Base-by-base conservation (phyloP, 2,888 invertebrate species). In the Orthosia cruda region DNA sequence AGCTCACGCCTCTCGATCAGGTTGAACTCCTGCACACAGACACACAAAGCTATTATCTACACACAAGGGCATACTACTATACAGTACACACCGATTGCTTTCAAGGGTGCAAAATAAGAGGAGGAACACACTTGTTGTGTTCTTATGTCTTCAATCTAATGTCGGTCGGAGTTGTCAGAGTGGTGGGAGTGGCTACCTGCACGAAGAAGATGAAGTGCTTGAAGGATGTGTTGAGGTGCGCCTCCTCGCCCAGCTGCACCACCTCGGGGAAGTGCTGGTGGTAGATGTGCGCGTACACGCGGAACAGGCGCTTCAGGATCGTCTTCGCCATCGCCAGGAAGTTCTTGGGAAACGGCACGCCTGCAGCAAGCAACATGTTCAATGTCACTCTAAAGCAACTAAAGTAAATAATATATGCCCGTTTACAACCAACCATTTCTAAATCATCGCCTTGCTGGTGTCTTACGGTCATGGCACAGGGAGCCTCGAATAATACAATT, bases 171-270 rank as follows among this genome's bases (percentile, higher is more conserved):
- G 16, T 55, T 50, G 26, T n/a, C 3, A 7, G 7, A 23, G 23
- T 62, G 20, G 20, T 45, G n/a, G n/a, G n/a, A n/a, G n/a, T n/a
- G 40, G 16, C 9, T 61, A 98, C 99, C 97, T 99, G 98, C 81
- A 99, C 99, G 93, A 99, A 99, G 97, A 99, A 99, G 93, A 99
- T 99, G 95, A 99, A 99, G 97, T 99, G 99, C 94, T 99, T 99
- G 97, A 99, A 99, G 88, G 99, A 99, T 79, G 99, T 99, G 96
- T 99, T 99, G 89, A 99, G 98, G 95, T 99, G 99, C 71, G 99
- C 99, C 95, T 99, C 99, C 96, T 99, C 99, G 70, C 99, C 99
- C 75, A 99, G 97, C 95, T 99, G 99, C 73, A 99, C 99, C 83
- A 99, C 99, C 97, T 99, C 99, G 73, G 98, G 98, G 96, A 99